Evolutionary conservation across 2,113 vertebrate species (phyloP).

Genomic region (Tenebrosternarchus preto): DNA sequence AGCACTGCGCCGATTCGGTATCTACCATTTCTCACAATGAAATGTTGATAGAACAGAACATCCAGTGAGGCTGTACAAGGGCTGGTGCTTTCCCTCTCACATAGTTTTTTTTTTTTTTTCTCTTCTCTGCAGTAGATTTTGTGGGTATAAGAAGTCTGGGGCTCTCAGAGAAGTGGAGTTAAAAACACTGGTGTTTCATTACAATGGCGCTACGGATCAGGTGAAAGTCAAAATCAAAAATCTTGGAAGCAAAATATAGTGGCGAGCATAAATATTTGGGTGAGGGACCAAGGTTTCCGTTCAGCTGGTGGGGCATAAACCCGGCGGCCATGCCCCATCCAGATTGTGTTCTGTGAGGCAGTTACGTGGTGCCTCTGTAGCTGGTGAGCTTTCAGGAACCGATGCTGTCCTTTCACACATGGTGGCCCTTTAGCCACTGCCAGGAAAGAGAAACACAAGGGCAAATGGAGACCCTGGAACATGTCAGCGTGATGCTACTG

Average conservation of each 20-base stretch:
- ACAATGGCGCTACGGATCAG: background rate
- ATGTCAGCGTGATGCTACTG: constrained; percentile 65
- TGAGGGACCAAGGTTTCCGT: constrained; percentile 49
- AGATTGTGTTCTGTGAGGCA: constrained; percentile 39
- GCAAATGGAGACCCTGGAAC: constrained; percentile 59
- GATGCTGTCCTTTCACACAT: constrained; percentile 54
- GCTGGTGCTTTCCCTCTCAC: background rate
- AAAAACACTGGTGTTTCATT: constrained; percentile 42
- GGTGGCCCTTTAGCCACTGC: constrained; percentile 52
- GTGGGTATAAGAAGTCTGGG: too few species aligned
- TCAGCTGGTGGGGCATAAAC: constrained; percentile 47
- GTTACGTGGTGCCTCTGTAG: constrained; percentile 58
- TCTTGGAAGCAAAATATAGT: constrained; percentile 38
- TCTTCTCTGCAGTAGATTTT: too few species aligned
- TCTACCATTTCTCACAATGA: constrained; percentile 23
- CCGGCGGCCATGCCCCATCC: constrained; percentile 51
- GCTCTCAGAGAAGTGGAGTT: background rate
- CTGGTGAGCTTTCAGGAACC: constrained; percentile 66
- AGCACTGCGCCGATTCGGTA: background rate
- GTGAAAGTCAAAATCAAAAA: constrained; percentile 43
- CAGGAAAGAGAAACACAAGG: constrained; percentile 42
- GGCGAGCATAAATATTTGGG: constrained; percentile 48
- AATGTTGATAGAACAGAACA: constrained; percentile 22
- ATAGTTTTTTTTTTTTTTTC: too few species aligned
- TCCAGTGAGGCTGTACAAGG: constrained; percentile 32